Base-by-base conservation (phyloP, 1,140 invertebrate genomes). In the Trichoplusia ni region DNA sequence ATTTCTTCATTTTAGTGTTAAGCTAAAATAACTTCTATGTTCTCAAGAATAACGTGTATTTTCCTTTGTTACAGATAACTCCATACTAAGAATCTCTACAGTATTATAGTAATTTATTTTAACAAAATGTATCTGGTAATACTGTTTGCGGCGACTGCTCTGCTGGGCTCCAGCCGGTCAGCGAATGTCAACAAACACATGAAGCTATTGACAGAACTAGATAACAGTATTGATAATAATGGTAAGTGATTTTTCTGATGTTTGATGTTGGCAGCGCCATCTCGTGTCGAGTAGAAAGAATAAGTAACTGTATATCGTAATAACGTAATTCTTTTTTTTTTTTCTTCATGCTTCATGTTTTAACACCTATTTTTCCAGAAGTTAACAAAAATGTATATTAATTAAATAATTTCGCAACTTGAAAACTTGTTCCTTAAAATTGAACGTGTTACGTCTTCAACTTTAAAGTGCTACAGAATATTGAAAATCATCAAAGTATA, bases 131-230 rank as follows among this genome's bases (percentile, higher is more conserved):
- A 74, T 46, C 60, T 77, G 73, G 70, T 82, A 64, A 70, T 84
- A 27, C 69, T 84, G 71, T 59, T 81, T 56, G 64, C 77, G 70
- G 69, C 73, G 13, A 75, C 67, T 75, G 80, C 75, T 72, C 73
- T 86, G 33, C 53, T 79, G 54, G 63, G 78, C 60, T 31, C 58
- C 4, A 60, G 71, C 1, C 71, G 69, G 7, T 64, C 76, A 4
- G 70, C 81, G 0, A 82, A 69, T 4, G 75, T 84, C 14, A 81
- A 84, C 49, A 77, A 75, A 67, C 82, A 85, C 35, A 77, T 85
- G 70, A 81, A 79, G 37, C 7, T 83, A 19, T 37, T 87, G 38
- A 19, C 72, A 11, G 79, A 81, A 11, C 56, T 83, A 31, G 71
- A 82, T 14, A 81, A 81, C 46, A 73, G 66, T 49, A 79, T 87